Percentiles rank a stretch among this genome's conserved stretches.
Conservation (phyloP, 1,140 invertebrate genomes). For the Helicoverpa zea region DNA sequence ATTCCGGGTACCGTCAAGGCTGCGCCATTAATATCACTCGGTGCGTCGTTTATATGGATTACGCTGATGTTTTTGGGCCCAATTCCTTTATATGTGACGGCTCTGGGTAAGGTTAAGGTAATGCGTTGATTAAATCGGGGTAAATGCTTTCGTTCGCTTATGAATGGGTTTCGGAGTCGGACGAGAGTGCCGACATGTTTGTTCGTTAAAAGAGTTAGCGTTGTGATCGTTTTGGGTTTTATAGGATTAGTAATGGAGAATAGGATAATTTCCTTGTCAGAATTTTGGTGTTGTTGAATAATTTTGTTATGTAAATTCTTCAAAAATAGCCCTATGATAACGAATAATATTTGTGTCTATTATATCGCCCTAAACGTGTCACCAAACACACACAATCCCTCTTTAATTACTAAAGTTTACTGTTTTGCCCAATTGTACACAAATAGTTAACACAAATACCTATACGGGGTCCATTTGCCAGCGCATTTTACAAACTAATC, state of each 20-base stretch:
- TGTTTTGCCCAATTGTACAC: too few relatives aligned
- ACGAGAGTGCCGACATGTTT: conserved; percentile 19
- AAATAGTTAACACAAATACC: too few relatives aligned
- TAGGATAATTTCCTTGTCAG: too few relatives aligned
- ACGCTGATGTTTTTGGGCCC: conserved; percentile 61
- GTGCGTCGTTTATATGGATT: conserved; percentile 64
- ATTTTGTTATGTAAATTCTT: too few relatives aligned
- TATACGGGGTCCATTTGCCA: too few relatives aligned
- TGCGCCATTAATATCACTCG: conserved; percentile 60
- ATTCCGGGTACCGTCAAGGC: conserved; percentile 47
- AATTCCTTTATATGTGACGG: conserved; percentile 54
- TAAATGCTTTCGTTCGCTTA: conserved; percentile 17
- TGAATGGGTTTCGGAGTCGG: conserved; percentile 20
- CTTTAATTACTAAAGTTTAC: too few relatives aligned
- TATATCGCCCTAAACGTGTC: neutral
- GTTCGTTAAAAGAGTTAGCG: conserved; percentile 11
- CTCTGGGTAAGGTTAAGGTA: conserved; percentile 49
- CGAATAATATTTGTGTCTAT: too few relatives aligned
- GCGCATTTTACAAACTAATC: neutral
- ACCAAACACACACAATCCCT: neutral
- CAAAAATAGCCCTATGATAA: too few relatives aligned
- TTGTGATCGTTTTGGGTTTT: conserved; percentile 3
- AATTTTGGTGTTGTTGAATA: too few relatives aligned
- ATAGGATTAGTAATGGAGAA: too few relatives aligned
- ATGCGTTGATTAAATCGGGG: conserved; percentile 50